Evolutionary conservation across 2,888 invertebrate species (phyloP).

Genomic region (Lordiphosa fenestrarum): DNA sequence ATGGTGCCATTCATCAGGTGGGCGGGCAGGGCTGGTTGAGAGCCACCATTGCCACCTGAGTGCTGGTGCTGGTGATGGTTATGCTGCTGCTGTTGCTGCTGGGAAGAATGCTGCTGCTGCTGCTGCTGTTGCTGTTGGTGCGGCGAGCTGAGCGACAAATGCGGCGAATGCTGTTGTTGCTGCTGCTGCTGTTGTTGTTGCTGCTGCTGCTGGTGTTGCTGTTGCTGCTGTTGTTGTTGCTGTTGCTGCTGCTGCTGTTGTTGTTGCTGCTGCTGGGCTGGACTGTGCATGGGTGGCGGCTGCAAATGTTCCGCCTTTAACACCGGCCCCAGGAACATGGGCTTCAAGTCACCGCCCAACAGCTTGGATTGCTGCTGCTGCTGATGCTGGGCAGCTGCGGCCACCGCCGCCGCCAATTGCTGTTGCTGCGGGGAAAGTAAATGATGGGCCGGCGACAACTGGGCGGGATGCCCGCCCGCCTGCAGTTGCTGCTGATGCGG

Average conservation of each 20-base stretch:
- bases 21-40: slow-evolving; percentile 81
- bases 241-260: slow-evolving; percentile 70
- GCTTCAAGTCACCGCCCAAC: slow-evolving; percentile 66
- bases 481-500: slow-evolving; percentile 75
- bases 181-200: slow-evolving; percentile 64
- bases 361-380: slow-evolving; percentile 70
- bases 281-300: slow-evolving; percentile 71
- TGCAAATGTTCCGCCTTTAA: slow-evolving; percentile 76
- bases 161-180: slow-evolving; percentile 60
- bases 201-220: slow-evolving; percentile 73
- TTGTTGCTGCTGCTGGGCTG: slow-evolving; percentile 72
- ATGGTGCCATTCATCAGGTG: slow-evolving; percentile 95
- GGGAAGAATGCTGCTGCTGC: slow-evolving; percentile 42
- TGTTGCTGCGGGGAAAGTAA: slow-evolving; percentile 76
- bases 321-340: slow-evolving; percentile 76
- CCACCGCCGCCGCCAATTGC: slow-evolving; percentile 75
- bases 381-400: slow-evolving; percentile 75
- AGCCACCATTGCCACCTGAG: slow-evolving; percentile 43
- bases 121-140: slow-evolving; percentile 73
- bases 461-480: slow-evolving; percentile 69
- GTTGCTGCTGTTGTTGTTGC: slow-evolving; percentile 65
- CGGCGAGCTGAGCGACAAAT: slow-evolving; percentile 70
- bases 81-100: slow-evolving; percentile 69
- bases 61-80: slow-evolving; percentile 73
- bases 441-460: slow-evolving; percentile 68